phyloP scores from a whole-genome alignment of 2,797 vertebrate species.

The Gymnoscopelus microlampas region DNA sequence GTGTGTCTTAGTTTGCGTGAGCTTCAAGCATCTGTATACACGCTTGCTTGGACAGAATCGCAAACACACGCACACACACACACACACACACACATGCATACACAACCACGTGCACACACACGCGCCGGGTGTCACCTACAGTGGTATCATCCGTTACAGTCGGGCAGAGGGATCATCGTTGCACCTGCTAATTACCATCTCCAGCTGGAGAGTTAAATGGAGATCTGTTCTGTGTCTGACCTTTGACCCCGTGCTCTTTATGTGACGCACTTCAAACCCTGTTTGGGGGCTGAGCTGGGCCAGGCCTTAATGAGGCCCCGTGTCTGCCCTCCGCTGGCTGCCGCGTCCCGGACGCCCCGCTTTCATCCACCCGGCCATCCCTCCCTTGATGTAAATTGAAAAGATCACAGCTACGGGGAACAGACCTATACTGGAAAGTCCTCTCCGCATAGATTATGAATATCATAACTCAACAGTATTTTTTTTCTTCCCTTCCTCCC shows the following conservation, averaged over 20 bases:
- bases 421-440: constrained; percentile 91
- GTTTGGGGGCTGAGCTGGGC: constrained; percentile 81
- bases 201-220: constrained; percentile 88
- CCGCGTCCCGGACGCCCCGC: constrained; percentile 82
- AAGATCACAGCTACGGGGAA: constrained; percentile 96
- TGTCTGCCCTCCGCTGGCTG: constrained; percentile 87
- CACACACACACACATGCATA: constrained; percentile 10
- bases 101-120: constrained; percentile 17
- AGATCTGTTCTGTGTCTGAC: constrained; percentile 86
- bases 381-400: constrained; percentile 93
- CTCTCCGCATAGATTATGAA: constrained; percentile 95
- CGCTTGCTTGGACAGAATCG: background rate
- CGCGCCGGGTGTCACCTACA: constrained; percentile 63
- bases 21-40: no score
- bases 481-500: constrained; percentile 35
- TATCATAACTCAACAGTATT: constrained; percentile 90
- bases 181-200: constrained; percentile 88
- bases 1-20: background rate
- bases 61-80: constrained; percentile 9
- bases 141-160: constrained; percentile 73
- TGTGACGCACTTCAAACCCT: constrained; percentile 83
- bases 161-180: constrained; percentile 74
- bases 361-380: constrained; percentile 90
- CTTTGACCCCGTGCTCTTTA: constrained; percentile 86
- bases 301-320: constrained; percentile 84